A percentile compares a stretch with the other conserved stretches of the same genome.
Conservation (phyloP, 92 coral and sea anemone species). For the Parazoanthus darwini region DNA sequence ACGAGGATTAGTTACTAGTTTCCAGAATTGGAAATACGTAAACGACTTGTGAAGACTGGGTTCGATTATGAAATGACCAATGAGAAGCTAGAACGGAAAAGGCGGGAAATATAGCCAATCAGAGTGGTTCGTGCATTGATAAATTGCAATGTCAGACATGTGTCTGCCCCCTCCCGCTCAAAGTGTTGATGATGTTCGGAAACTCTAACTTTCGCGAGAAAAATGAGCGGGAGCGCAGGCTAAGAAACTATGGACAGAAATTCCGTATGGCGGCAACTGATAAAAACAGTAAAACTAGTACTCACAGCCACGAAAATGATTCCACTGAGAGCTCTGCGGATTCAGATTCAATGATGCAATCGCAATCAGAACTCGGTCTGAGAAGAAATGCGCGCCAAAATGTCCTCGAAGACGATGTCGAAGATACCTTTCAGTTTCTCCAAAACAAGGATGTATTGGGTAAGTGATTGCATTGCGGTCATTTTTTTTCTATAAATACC, state of each 20-base stretch:
- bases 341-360: background rate
- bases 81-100: constrained; percentile 38
- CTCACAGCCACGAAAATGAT: constrained; percentile 4
- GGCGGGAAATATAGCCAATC: constrained; percentile 52
- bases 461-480: constrained; percentile 21
- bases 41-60: constrained; percentile 34
- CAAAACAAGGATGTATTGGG: constrained; percentile 40
- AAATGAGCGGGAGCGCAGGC: too few species aligned
- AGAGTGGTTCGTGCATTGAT: background rate
- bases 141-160: constrained; percentile 1
- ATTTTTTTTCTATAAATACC: constrained; percentile 12
- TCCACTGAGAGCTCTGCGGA: background rate
- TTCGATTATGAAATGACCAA: constrained; percentile 35
- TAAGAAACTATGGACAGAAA: background rate
- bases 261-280: background rate
- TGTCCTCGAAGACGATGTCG: background rate
- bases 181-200: background rate
- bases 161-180: background rate
- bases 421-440: background rate
- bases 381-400: constrained; percentile 37
- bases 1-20: constrained; percentile 20
- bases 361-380: constrained; percentile 5
- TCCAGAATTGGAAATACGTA: background rate
- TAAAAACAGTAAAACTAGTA: background rate
- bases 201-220: too few species aligned